Evolutionary conservation across 1,140 invertebrate genomes (phyloP), one percentile per base, ranked within the genome.

Genomic region (Teleogryllus occipitalis): DNA sequence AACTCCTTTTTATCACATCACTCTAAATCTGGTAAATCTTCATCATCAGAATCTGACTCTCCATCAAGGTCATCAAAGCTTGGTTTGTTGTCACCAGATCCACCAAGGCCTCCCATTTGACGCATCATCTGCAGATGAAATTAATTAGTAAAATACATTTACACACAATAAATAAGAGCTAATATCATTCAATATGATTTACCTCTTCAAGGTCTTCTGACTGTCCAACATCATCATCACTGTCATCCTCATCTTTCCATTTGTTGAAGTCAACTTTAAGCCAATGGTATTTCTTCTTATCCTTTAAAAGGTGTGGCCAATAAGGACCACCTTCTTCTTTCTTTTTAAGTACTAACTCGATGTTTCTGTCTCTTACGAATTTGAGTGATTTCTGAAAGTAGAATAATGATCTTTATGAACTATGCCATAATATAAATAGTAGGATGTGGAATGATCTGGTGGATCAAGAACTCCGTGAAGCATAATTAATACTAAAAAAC

Each of bases 191-290:
- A 81, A 21, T 82, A 81, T 78, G 79, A 82, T 82, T 85, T 87
- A 92, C 90, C 81, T 91, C 88, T 87, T 90, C 90, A 49, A 92
- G 88, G 82, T 91, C 88, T 47, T 84, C 84, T 78, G 86, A 86
- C 75, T 82, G 82, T 12, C 82, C 85, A 49, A 81, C 86, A 79
- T 93, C 93, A 79, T 90, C 90, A 74, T 93, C 93, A 80, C 90
- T 92, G 80, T 95, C 94, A 84, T 94, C 95, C 87, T 99, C 97
- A 89, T 99, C 97, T 85, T 94, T 94, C 97, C 97, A 99, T 87
- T 97, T 96, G 83, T 96, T 94, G 85, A 99, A 99, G 86, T 99
- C 97, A 82, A 96, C 94, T 87, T 97, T 98, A 78, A 99, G 89
- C 96, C 97, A 99, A 85, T 98, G 97, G 82, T 93, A 91, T 87